Evolutionary conservation across 2,113 vertebrate species (phyloP).

Genomic region (Dendropsophus ebraccatus): DNA sequence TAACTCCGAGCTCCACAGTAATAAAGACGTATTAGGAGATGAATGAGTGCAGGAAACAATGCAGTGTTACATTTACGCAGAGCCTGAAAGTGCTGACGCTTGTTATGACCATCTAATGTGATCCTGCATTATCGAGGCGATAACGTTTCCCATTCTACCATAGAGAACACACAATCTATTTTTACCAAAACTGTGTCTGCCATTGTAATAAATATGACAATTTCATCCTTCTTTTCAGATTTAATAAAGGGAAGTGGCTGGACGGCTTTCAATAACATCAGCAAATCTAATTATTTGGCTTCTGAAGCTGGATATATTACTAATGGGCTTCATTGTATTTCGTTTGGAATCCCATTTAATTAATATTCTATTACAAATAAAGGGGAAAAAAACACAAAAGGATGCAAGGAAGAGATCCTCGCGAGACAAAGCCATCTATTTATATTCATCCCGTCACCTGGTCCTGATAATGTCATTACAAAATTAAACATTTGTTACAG

Average conservation of each 20-base stretch:
- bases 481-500: slow-evolving; percentile 62
- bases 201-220: slow-evolving; percentile 62
- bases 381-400: slow-evolving; percentile 52
- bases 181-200: not conserved
- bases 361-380: slow-evolving; percentile 65
- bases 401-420: slow-evolving; percentile 24
- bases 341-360: slow-evolving; percentile 66
- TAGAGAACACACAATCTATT: not conserved
- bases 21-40: too few species aligned
- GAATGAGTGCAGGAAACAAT: not conserved
- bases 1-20: too few species aligned
- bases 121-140: not conserved
- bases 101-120: not conserved
- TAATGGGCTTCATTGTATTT: slow-evolving; percentile 62
- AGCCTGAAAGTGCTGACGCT: not conserved
- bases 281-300: slow-evolving; percentile 66
- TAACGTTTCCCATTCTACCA: not conserved
- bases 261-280: slow-evolving; percentile 63
- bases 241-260: slow-evolving; percentile 60
- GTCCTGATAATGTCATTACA: slow-evolving; percentile 65
- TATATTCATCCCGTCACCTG: slow-evolving; percentile 59
- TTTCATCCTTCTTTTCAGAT: slow-evolving; percentile 59
- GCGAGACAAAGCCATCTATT: slow-evolving; percentile 44
- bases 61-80: not conserved
- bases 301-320: slow-evolving; percentile 62